A percentile compares a stretch with the other conserved stretches of the same genome.
These are phyloP conservation scores for Brachyrhaphis roseni DNA, from an alignment of 2,797 vertebrate species.

Conservation along the genomic window DNA sequence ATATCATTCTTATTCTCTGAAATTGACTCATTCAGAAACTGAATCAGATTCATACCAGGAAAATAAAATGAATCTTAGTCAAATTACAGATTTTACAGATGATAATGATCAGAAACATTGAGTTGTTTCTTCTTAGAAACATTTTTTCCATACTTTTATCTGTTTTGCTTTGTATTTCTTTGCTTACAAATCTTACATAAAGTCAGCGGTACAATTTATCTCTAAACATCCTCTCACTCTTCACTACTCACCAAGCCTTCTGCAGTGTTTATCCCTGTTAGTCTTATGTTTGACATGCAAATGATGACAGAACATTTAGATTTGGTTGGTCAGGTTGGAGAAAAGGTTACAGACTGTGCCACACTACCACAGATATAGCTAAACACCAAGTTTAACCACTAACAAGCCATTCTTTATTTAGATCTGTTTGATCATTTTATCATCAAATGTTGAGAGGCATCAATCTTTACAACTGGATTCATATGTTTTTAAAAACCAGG, in stretches of 20 bases:
- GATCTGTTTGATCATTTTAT: background rate
- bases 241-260: background rate
- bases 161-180: background rate
- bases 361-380: background rate
- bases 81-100: background rate
- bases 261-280: background rate
- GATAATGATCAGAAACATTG: background rate
- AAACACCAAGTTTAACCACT: background rate
- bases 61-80: background rate
- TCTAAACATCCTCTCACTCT: background rate
- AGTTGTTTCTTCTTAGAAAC: background rate
- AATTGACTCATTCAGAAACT: too few species aligned
- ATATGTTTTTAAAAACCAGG: background rate
- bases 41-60: too few species aligned
- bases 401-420: background rate
- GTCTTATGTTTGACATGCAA: background rate
- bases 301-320: background rate
- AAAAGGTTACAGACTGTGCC: background rate
- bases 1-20: too few species aligned
- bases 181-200: background rate
- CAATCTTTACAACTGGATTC: background rate
- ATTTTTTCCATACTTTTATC: background rate
- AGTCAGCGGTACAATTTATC: background rate
- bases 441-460: background rate
- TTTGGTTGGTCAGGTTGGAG: background rate